A percentile compares a stretch with the other conserved stretches of the same genome.
phyloP scores from a whole-genome alignment of 2,113 vertebrate species.

The Sturnira hondurensis region DNA sequence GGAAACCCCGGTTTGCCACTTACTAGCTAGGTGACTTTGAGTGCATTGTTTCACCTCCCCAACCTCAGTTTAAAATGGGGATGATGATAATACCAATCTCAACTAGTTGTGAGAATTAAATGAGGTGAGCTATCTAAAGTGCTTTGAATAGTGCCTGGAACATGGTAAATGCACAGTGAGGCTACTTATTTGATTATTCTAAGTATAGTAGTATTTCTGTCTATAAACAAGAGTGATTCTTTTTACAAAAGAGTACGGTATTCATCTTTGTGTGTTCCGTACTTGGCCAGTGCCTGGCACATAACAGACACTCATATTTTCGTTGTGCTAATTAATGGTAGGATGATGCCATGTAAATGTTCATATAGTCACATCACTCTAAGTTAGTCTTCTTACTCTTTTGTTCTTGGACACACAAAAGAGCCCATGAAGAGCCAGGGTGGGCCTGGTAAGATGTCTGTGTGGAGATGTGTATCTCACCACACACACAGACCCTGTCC shows the following conservation, averaged over 20 bases:
- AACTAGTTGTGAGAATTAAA: background rate
- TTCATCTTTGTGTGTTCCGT: background rate
- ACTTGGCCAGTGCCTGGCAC: background rate
- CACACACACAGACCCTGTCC: accelerated
- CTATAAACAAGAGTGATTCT: background rate
- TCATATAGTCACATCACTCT: background rate
- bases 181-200: background rate
- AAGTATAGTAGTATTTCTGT: background rate
- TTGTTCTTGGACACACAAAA: background rate
- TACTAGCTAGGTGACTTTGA: background rate
- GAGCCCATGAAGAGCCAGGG: background rate
- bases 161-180: background rate
- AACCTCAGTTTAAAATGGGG: background rate
- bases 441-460: background rate
- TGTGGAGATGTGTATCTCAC: background rate
- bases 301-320: background rate
- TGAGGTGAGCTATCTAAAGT: background rate
- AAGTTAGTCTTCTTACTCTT: background rate
- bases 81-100: background rate
- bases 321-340: background rate
- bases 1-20: background rate
- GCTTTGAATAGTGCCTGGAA: background rate
- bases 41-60: background rate
- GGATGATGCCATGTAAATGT: background rate
- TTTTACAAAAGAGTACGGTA: background rate